Evolutionary conservation across 2,797 vertebrate species (phyloP).

Genomic region (Xenops minutus): DNA sequence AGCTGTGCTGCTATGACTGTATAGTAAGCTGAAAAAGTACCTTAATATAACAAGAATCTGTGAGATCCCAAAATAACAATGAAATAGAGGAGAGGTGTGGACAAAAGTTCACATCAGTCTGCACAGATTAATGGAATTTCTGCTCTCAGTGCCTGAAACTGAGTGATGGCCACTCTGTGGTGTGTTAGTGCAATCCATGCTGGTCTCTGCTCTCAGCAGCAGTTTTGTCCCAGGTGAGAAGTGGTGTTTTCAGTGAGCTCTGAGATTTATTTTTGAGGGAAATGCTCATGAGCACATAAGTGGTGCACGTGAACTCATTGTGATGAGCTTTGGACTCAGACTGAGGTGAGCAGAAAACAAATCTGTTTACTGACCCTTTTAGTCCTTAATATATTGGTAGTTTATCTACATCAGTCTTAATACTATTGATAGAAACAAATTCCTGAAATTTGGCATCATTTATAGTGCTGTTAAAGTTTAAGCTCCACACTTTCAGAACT

Average conservation of each 20-base stretch:
- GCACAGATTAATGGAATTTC: not conserved
- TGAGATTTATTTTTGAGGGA: not conserved
- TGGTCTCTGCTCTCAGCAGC: not conserved
- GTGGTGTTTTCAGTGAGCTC: not conserved
- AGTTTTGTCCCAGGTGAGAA: not conserved
- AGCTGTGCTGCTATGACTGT: not conserved
- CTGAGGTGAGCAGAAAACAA: not conserved
- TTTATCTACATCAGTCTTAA: not conserved
- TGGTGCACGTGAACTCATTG: not conserved
- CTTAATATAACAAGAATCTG: not conserved
- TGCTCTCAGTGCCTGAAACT: not conserved
- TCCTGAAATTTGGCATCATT: not conserved
- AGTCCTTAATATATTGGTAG: not conserved
- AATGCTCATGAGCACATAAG: not conserved
- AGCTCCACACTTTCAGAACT: not conserved
- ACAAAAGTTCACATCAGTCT: not conserved
- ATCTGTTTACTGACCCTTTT: not conserved
- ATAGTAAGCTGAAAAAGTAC: not conserved
- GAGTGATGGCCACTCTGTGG: not conserved
- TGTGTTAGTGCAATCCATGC: not conserved
- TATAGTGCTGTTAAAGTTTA: not conserved
- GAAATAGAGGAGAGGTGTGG: not conserved
- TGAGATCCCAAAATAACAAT: not conserved
- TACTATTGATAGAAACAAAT: not conserved
- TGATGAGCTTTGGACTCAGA: not conserved